A percentile compares a stretch with the other conserved stretches of the same genome.
These are phyloP conservation scores for Agrochola circellaris DNA, from an alignment of 2,888 invertebrate species.

Conservation along the genomic window DNA sequence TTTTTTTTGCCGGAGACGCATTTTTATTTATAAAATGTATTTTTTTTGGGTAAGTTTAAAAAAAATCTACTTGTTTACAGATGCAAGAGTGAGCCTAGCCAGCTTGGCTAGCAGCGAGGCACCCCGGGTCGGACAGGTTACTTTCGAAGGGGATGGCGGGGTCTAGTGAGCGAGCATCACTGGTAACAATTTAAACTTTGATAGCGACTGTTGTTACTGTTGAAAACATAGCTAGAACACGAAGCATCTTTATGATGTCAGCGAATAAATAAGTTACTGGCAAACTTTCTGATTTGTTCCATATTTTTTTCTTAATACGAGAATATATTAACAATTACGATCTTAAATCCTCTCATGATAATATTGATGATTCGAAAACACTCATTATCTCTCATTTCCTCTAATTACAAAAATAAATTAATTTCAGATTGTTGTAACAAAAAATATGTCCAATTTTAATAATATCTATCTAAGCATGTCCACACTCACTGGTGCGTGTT, in stretches of 20 bases:
- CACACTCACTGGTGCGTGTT: constrained; percentile 23
- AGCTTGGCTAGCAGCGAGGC: too few species aligned
- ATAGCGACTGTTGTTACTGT: not conserved
- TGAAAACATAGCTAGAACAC: not conserved
- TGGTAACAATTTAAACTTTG: not conserved
- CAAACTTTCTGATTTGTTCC: not conserved
- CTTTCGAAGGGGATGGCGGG: too few species aligned
- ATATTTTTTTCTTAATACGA: not conserved
- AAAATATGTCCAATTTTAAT: constrained; percentile 65
- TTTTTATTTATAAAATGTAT: too few species aligned
- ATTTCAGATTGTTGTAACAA: constrained; percentile 56
- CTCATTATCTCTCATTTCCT: constrained; percentile 63
- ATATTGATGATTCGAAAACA: constrained; percentile 24
- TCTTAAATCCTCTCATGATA: constrained; percentile 11
- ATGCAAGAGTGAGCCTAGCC: too few species aligned
- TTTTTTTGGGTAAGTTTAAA: too few species aligned
- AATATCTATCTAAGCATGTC: constrained; percentile 49
- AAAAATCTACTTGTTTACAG: too few species aligned
- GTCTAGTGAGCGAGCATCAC: not conserved
- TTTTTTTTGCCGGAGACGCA: too few species aligned
- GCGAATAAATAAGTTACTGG: too few species aligned
- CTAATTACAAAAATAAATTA: constrained; percentile 67
- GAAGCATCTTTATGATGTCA: not conserved
- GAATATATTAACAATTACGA: constrained; percentile 36
- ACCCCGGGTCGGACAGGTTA: too few species aligned